Evolutionary conservation across 1,140 invertebrate genomes (phyloP).

Genomic region (Mesaphorura yosii): DNA sequence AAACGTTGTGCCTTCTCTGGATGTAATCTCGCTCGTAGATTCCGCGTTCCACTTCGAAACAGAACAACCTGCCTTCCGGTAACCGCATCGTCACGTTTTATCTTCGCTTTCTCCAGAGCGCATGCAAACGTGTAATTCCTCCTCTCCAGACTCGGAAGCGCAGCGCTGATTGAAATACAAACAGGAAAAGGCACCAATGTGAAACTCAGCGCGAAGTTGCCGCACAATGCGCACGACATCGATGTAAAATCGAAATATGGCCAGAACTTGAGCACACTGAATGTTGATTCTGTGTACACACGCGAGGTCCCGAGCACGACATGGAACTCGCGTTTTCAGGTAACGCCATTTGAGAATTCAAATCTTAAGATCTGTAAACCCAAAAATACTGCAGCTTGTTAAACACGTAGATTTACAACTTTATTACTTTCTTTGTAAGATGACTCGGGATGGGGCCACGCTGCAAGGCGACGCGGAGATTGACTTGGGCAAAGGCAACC

Average conservation of each 20-base stretch:
- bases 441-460: conserved; percentile 13
- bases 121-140: background rate
- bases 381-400: too few relatives aligned
- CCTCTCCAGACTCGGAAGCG: conserved; percentile 9
- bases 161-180: background rate
- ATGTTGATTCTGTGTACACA: background rate
- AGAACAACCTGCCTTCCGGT: conserved; percentile 7
- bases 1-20: conserved; percentile 22
- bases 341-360: too few relatives aligned
- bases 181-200: background rate
- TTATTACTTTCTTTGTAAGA: conserved; percentile 10
- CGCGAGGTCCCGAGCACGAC: background rate
- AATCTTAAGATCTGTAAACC: too few relatives aligned
- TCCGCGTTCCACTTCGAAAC: conserved; percentile 13
- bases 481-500: conserved; percentile 22
- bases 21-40: conserved; percentile 13
- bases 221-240: background rate
- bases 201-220: conserved; percentile 11
- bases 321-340: too few relatives aligned
- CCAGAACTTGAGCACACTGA: conserved; percentile 5
- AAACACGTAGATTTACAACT: too few relatives aligned
- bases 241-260: conserved; percentile 14
- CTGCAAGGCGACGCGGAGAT: conserved; percentile 19
- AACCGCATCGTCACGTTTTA: too few relatives aligned
- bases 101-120: too few relatives aligned